Conservation (phyloP, 1,140 invertebrate genomes). For the Ephestia elutella region DNA sequence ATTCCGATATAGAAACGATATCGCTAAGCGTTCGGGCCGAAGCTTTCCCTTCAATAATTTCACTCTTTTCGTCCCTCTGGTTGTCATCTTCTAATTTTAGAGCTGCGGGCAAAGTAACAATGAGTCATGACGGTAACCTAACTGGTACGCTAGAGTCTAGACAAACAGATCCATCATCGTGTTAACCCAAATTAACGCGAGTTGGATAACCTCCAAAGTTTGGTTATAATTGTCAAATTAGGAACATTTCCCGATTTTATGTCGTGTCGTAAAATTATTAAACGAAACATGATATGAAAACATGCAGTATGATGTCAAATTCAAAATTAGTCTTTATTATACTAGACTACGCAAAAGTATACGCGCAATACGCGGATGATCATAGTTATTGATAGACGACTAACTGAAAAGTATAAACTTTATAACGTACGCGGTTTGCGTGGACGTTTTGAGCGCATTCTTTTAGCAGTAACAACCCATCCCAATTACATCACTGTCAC, state of each 20-base stretch:
- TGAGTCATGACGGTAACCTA: constrained; percentile 21
- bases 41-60: constrained; percentile 70
- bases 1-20: constrained; percentile 82
- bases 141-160: constrained; percentile 27
- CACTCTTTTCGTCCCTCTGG: constrained; percentile 53
- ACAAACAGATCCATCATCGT: constrained; percentile 24
- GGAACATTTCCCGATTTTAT: constrained; percentile 3
- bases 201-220: constrained; percentile 51
- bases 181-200: constrained; percentile 29
- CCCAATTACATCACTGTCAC: background rate
- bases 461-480: background rate
- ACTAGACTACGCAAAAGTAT: too few species aligned
- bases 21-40: constrained; percentile 81
- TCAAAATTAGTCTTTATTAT: too few species aligned
- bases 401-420: background rate
- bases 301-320: too few species aligned
- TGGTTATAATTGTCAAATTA: background rate
- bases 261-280: constrained; percentile 3
- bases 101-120: constrained; percentile 38
- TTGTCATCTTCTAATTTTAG: constrained; percentile 75
- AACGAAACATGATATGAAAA: too few species aligned
- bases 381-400: background rate
- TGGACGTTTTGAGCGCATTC: background rate
- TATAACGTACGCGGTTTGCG: background rate
- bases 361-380: background rate